A percentile compares a stretch with the other conserved stretches of the same genome.
Evolutionary conservation across 2,888 invertebrate genomes (phyloP).

Genomic region (Lepidochrysops patricia): DNA sequence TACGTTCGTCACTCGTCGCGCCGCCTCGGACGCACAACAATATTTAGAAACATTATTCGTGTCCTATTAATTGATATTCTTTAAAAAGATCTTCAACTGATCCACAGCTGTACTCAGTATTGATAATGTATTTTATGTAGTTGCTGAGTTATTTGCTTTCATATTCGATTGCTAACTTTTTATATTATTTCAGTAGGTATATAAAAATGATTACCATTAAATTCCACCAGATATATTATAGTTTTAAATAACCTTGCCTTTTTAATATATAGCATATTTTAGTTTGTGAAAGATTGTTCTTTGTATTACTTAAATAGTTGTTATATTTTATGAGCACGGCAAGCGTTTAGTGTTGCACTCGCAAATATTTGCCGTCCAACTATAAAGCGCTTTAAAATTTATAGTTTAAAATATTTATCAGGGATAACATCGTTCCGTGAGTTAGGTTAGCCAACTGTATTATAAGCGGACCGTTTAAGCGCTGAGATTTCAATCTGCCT

Average conservation of each 20-base stretch:
- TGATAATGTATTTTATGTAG: not conserved
- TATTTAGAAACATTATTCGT: not conserved
- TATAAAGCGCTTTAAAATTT: slow-evolving; percentile 1
- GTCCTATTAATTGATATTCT: slow-evolving; percentile 3
- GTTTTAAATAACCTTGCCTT: too few relatives aligned
- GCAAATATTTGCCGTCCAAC: slow-evolving; percentile 2
- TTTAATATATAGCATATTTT: too few relatives aligned
- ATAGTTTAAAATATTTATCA: slow-evolving; percentile 13
- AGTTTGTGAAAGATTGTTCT: not conserved
- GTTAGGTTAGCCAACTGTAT: slow-evolving; percentile 11
- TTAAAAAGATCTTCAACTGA: not conserved
- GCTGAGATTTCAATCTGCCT: slow-evolving; percentile 13
- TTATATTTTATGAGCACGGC: not conserved
- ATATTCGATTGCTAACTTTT: too few relatives aligned
- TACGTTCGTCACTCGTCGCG: not conserved
- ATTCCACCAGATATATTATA: too few relatives aligned
- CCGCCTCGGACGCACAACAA: not conserved
- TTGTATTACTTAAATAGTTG: not conserved
- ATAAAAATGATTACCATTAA: too few relatives aligned
- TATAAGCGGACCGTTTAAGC: slow-evolving; percentile 3
- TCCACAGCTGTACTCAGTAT: not conserved
- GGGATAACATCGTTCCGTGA: slow-evolving; percentile 9
- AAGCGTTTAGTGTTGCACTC: not conserved
- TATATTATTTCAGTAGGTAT: too few relatives aligned
- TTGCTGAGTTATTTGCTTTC: not conserved